Base-by-base conservation (phyloP, 2,888 invertebrate genomes). In the Cerceris rybyensis region DNA sequence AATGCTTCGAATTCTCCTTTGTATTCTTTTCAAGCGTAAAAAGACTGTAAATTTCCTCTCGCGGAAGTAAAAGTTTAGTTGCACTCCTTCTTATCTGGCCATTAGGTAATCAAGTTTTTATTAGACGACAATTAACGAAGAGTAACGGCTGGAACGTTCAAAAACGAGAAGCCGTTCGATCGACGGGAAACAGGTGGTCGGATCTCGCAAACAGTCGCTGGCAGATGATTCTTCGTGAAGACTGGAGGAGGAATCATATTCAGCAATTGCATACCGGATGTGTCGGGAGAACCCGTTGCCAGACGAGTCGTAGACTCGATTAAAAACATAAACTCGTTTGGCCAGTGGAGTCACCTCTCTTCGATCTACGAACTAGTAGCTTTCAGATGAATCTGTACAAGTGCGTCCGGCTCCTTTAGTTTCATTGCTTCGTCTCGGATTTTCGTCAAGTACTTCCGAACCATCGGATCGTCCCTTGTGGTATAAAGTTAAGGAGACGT, bases 321-420 rank as follows among this genome's bases (percentile, higher is more conserved):
- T 80, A 80, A 86, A 86, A 85, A 86, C 76, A 72, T 60, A 81
- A 86, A 86, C 86, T 85, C 69, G 85, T 86, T 86, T 82, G 77
- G 75, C 70, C 58, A 75, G 74, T 60, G 68, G 75, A 81, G 66
- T 73, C 61, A 63, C 75, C 71, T 17, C 70, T 55, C 70, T 55
- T 70, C 39, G 52, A 64, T 73, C 70, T 61, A 69, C 64, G 54
- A 70, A 66, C 50, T 57, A 17, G 39, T 50, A 50, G 14, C 43
- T 42, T 60, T 28, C n/a, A 49, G n/a, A 7, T 28, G 55, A 50
- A n/a, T 42, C 55, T 58, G 55, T 57, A 74, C 54, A 73, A 68
- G 65, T 46, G 11, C 28, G 28, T 28, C 11, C 49, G 28, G 41
- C n/a, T 9, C n/a, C 11, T 59, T 7, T 28, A 52, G 9, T 50